phyloP scores from a whole-genome alignment of 2,797 vertebrate genomes.

The Mastacembelus armatus region DNA sequence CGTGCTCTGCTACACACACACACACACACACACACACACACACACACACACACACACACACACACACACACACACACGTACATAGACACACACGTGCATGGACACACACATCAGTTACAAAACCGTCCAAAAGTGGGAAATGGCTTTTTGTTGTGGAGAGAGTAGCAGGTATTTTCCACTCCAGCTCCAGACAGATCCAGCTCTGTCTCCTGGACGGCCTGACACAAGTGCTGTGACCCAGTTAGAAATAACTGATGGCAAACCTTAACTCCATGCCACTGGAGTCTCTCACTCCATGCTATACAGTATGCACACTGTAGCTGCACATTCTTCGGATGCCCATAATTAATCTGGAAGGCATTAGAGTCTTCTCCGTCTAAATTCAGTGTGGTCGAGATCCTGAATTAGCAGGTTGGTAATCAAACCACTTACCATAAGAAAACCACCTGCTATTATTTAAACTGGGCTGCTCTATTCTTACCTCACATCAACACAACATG shows the following conservation, averaged over 20 bases:
- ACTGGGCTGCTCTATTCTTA: conserved; percentile 7
- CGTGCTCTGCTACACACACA: conserved; percentile 4
- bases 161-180: conserved; percentile 70
- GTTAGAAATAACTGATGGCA: conserved; percentile 44
- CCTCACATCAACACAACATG: conserved; percentile 36
- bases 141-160: conserved; percentile 32
- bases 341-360: conserved; percentile 38
- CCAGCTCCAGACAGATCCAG: conserved; percentile 35
- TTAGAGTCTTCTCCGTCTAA: conserved; percentile 15
- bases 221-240: conserved; percentile 52
- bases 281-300: conserved; percentile 16
- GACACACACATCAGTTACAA: conserved; percentile 11
- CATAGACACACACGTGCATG: too few species aligned
- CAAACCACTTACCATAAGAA: conserved; percentile 39
- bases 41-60: conserved; percentile 14
- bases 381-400: conserved; percentile 12
- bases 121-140: conserved; percentile 33
- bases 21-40: neutral
- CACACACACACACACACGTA: too few species aligned
- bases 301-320: conserved; percentile 13
- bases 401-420: conserved; percentile 45
- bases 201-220: conserved; percentile 43
- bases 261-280: conserved; percentile 19
- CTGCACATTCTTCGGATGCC: conserved; percentile 41
- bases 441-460: conserved; percentile 51